Evolutionary conservation across 1,140 invertebrate genomes (phyloP).

Genomic region (Formica selysi): DNA sequence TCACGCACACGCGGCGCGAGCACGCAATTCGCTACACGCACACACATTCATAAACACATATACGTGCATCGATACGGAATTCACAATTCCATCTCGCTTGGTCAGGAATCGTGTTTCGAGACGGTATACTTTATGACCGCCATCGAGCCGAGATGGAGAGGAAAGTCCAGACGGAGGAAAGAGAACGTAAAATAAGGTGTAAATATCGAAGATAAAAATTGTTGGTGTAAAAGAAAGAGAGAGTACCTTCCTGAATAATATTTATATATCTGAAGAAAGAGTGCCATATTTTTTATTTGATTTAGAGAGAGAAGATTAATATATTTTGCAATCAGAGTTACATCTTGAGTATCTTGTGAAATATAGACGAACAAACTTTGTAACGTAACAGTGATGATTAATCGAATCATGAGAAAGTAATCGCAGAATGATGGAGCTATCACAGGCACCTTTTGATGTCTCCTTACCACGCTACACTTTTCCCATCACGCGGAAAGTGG

Average conservation of each 20-base stretch:
- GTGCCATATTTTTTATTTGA: neutral
- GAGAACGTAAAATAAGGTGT: neutral
- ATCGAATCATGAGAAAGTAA: constrained; percentile 5
- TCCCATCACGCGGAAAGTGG: constrained; percentile 18
- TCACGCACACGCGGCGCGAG: constrained; percentile 59
- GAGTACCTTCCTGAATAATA: too few relatives aligned
- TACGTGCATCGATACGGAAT: too few relatives aligned
- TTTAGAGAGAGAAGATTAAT: constrained; percentile 25
- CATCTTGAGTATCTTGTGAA: neutral
- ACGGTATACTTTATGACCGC: neutral
- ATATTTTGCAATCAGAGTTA: neutral
- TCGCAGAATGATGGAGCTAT: constrained; percentile 14
- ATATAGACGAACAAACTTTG: constrained; percentile 2
- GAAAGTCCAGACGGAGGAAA: neutral
- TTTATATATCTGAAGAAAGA: too few relatives aligned
- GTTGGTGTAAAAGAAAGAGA: too few relatives aligned
- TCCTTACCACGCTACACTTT: neutral
- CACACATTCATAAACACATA: neutral
- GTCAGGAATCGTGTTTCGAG: constrained; percentile 32
- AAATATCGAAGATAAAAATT: neutral
- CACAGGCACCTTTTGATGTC: neutral
- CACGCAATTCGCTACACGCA: constrained; percentile 9
- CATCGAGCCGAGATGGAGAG: neutral
- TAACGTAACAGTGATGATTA: constrained; percentile 29
- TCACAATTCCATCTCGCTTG: constrained; percentile 52